phyloP scores from a whole-genome alignment of 2,888 invertebrate genomes.

The Ecliptopera silaceata region DNA sequence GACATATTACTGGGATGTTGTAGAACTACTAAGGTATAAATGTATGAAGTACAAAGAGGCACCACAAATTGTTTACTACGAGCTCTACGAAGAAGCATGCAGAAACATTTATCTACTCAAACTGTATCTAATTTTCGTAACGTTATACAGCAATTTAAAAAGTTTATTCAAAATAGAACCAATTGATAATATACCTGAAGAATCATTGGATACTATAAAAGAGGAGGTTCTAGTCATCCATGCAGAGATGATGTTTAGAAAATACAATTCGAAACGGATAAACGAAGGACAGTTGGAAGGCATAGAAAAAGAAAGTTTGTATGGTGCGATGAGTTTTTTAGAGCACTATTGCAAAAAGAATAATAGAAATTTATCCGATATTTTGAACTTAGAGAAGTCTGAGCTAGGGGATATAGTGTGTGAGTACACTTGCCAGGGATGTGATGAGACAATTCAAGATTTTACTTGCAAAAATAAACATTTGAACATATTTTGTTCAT shows the following conservation, averaged over 20 bases:
- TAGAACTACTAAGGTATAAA: constrained; percentile 62
- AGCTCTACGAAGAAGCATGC: constrained; percentile 48
- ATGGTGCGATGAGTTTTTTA: constrained; percentile 56
- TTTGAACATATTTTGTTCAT: constrained; percentile 64
- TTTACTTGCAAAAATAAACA: constrained; percentile 61
- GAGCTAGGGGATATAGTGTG: constrained; percentile 29
- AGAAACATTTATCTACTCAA: constrained; percentile 59
- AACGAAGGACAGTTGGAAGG: constrained; percentile 36
- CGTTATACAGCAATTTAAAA: constrained; percentile 48
- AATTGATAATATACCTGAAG: constrained; percentile 50
- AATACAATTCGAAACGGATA: constrained; percentile 41
- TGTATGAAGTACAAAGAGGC: constrained; percentile 55
- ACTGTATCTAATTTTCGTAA: constrained; percentile 58
- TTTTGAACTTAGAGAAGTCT: constrained; percentile 41
- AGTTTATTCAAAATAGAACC: constrained; percentile 42
- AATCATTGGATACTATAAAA: constrained; percentile 51
- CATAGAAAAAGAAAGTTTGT: constrained; percentile 50
- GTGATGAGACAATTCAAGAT: constrained; percentile 56
- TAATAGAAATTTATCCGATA: constrained; percentile 39
- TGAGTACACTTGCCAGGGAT: constrained; percentile 62
- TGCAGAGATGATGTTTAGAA: constrained; percentile 48
- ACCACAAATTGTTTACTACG: constrained; percentile 50
- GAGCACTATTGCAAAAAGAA: constrained; percentile 57
- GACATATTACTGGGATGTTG: constrained; percentile 60
- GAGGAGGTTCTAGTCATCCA: constrained; percentile 58